phyloP scores from a whole-genome alignment of 2,888 invertebrate genomes.

The Lampropteryx suffumata region DNA sequence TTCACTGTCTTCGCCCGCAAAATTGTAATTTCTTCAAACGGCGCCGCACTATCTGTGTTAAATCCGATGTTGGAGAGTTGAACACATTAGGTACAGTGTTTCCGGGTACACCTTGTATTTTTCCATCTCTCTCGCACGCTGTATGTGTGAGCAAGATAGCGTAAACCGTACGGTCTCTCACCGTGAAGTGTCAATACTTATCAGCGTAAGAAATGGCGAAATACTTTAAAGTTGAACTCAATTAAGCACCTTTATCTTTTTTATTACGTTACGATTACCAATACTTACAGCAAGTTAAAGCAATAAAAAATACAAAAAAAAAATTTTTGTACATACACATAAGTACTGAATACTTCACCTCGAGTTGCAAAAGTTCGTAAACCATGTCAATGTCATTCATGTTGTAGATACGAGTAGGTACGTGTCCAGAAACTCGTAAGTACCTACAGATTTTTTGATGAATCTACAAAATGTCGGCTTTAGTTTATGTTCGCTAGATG shows the following conservation, averaged over 20 bases:
- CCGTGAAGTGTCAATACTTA: conserved; percentile 19
- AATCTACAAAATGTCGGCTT: conserved; percentile 12
- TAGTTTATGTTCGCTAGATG: conserved; percentile 10
- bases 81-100: conserved; percentile 21
- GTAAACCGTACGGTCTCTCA: conserved; percentile 18
- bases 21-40: conserved; percentile 2
- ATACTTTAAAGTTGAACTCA: conserved; percentile 10
- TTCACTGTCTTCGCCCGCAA: not conserved
- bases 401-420: no score
- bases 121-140: conserved; percentile 15
- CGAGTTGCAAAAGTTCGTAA: conserved; percentile 20
- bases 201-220: conserved; percentile 18
- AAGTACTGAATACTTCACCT: conserved; percentile 11
- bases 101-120: conserved; percentile 21
- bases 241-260: not conserved
- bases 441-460: conserved; percentile 10
- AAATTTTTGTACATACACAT: no score
- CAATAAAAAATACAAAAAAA: no score
- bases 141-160: conserved; percentile 10
- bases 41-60: conserved; percentile 10
- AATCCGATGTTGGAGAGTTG: conserved; percentile 24
- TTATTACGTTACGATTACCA: not conserved
- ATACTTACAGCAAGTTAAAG: no score
- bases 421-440: conserved; percentile 1
- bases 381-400: conserved; percentile 22